These are phyloP conservation scores for Eupithecia exiguata DNA, from an alignment of 2,888 invertebrate genomes.

Conservation along the genomic window DNA sequence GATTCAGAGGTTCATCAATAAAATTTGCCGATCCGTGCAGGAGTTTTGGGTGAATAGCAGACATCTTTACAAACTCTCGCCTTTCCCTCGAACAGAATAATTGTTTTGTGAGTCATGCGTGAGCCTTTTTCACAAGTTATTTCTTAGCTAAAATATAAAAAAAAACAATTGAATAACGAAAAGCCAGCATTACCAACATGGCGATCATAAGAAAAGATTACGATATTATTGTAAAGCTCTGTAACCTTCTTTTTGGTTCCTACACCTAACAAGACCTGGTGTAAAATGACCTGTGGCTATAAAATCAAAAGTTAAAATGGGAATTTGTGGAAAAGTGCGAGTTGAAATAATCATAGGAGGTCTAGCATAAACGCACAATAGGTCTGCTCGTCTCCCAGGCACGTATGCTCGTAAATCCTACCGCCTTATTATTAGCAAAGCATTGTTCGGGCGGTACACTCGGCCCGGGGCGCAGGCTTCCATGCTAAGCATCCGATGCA, in stretches of 20 bases:
- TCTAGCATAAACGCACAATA: constrained; percentile 72
- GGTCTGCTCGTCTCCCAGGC: constrained; percentile 77
- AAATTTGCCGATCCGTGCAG: no score
- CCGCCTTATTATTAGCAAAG: constrained; percentile 80
- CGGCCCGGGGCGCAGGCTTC: constrained; percentile 37
- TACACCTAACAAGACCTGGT: constrained; percentile 51
- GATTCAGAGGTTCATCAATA: no score
- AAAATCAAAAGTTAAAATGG: constrained; percentile 72
- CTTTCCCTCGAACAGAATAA: no score
- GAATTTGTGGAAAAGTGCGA: constrained; percentile 77
- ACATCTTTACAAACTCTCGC: no score
- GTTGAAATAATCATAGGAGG: constrained; percentile 83
- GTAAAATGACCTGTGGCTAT: constrained; percentile 50
- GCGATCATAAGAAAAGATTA: neutral
- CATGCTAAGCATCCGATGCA: constrained; percentile 18
- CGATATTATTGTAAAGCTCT: neutral
- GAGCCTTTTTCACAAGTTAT: neutral
- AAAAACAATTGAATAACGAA: neutral
- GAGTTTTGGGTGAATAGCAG: no score
- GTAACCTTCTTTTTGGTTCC: neutral
- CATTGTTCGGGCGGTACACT: constrained; percentile 79
- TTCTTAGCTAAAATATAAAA: neutral
- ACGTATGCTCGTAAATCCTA: constrained; percentile 83
- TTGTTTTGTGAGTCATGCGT: neutral
- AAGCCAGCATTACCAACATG: neutral